A percentile compares a stretch with the other conserved stretches of the same genome.
Evolutionary conservation across 2,888 invertebrate species (phyloP).

Genomic region (Caenorhabditis parvicauda): DNA sequence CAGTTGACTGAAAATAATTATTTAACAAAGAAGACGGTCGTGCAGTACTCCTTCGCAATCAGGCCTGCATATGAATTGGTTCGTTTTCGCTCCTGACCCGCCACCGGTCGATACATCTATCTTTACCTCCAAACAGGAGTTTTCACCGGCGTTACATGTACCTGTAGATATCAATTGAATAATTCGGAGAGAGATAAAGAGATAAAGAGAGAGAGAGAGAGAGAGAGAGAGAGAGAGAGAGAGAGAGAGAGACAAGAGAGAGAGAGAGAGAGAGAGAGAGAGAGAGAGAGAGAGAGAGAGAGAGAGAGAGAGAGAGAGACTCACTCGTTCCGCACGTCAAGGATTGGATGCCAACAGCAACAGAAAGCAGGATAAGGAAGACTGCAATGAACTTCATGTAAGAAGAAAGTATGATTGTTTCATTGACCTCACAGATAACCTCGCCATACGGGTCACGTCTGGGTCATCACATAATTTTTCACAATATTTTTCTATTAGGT

Average conservation of each 20-base stretch:
- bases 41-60: no score
- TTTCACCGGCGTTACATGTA: background rate
- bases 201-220: background rate
- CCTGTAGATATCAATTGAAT: background rate
- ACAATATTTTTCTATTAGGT: no score
- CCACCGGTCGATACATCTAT: conserved; percentile 8
- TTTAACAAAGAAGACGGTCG: no score
- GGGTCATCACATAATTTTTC: no score
- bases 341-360: background rate
- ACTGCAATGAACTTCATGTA: no score
- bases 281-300: conserved; percentile 3
- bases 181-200: no score
- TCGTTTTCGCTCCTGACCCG: background rate
- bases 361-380: background rate
- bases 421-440: no score
- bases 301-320: conserved; percentile 8
- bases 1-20: no score
- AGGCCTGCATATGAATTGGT: background rate
- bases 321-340: background rate
- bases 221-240: conserved; percentile 2
- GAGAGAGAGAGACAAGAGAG: conserved; percentile 10
- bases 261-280: conserved; percentile 4
- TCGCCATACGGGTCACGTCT: no score
- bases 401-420: no score
- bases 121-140: conserved; percentile 1